Evolutionary conservation across 1,140 invertebrate genomes (phyloP).

Genomic region (Chrysopa pallens): DNA sequence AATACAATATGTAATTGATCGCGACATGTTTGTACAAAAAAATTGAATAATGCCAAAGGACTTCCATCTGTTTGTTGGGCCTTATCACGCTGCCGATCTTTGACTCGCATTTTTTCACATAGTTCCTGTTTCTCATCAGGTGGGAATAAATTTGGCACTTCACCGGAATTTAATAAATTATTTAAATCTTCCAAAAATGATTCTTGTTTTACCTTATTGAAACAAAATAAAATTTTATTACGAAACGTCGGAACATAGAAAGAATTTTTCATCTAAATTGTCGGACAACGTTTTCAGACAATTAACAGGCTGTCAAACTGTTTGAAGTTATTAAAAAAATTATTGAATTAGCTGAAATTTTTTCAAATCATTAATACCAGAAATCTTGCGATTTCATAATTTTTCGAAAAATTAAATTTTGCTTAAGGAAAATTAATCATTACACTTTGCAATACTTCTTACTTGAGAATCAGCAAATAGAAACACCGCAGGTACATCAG

Average conservation of each 20-base stretch:
- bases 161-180: conserved; percentile 84
- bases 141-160: conserved; percentile 82
- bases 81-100: conserved; percentile 81
- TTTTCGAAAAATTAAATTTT: no score
- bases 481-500: conserved; percentile 79
- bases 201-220: conserved; percentile 86
- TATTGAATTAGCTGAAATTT: no score
- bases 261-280: no score
- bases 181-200: conserved; percentile 86
- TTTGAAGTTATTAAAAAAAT: no score
- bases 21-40: conserved; percentile 75
- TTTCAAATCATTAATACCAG: no score
- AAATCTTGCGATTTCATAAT: no score
- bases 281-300: no score
- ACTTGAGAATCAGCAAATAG: conserved; percentile 80
- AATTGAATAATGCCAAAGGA: conserved; percentile 75
- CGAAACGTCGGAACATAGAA: no score
- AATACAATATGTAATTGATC: conserved; percentile 88
- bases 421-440: no score
- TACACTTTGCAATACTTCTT: no score
- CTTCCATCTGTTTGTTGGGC: conserved; percentile 84
- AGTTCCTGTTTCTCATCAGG: conserved; percentile 82
- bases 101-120: conserved; percentile 82
- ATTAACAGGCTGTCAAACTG: no score
- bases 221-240: no score